Percentiles rank a stretch among this genome's conserved stretches.
These are phyloP conservation scores for Ridgeia piscesae DNA, from an alignment of 1,140 invertebrate species.

Conservation along the genomic window DNA sequence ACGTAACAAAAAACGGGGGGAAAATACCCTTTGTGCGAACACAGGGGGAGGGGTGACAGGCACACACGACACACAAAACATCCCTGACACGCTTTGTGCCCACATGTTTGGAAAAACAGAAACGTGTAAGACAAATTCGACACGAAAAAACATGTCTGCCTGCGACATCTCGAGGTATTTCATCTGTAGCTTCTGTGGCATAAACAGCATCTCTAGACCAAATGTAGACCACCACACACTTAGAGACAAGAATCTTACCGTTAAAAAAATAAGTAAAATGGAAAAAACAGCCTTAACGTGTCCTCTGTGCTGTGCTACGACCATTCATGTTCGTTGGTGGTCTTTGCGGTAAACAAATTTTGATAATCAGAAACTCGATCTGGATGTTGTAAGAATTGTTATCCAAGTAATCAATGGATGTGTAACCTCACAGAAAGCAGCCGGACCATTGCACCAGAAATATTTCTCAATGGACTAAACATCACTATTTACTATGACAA, in stretches of 20 bases:
- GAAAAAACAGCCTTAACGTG: background rate
- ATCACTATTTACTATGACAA: background rate
- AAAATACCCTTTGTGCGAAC: background rate
- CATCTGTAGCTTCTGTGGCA: background rate
- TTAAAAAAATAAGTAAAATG: background rate
- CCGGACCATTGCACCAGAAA: background rate
- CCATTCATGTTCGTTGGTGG: background rate
- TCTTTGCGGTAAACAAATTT: background rate
- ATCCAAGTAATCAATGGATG: background rate
- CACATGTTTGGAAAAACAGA: background rate
- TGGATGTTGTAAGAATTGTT: background rate
- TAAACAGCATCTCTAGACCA: background rate
- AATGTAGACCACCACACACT: background rate
- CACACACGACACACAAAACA: background rate
- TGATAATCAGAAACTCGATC: background rate
- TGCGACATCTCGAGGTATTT: background rate
- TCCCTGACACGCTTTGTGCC: background rate
- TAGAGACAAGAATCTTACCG: background rate
- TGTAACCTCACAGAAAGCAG: background rate
- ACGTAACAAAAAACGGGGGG: background rate
- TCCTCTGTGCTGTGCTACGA: background rate
- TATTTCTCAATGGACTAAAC: background rate
- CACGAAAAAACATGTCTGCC: background rate
- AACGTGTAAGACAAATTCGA: background rate
- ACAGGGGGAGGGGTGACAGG: background rate